These are phyloP conservation scores for Tanypteryx hageni DNA, from an alignment of 2,888 invertebrate species.

Conservation along the genomic window DNA sequence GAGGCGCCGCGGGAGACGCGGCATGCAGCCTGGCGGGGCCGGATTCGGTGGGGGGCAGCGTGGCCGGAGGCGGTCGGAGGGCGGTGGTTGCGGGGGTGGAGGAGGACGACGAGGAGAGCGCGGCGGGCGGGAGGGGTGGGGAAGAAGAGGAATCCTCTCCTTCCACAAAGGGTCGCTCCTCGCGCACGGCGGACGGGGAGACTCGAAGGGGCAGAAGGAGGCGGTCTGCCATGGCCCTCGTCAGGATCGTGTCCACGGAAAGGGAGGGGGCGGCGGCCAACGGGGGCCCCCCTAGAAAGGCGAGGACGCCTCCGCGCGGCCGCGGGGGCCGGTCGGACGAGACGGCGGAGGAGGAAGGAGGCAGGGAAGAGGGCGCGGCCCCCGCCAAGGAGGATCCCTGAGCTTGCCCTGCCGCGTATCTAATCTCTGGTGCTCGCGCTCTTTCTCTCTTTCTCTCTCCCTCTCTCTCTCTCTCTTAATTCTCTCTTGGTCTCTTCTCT, in stretches of 20 bases:
- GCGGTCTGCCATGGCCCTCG: constrained; percentile 41
- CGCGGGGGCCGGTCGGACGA: background rate
- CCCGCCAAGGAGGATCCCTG: background rate
- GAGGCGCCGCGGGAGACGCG: constrained; percentile 18
- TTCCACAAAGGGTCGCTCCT: background rate
- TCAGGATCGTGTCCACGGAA: constrained; percentile 40
- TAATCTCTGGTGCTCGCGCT: background rate
- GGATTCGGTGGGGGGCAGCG: constrained; percentile 23
- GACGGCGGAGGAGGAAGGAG: too few relatives aligned
- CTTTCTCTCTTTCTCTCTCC: background rate
- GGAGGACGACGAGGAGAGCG: constrained; percentile 12
- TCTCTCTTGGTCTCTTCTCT: background rate
- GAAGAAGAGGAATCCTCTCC: background rate
- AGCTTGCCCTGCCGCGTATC: background rate
- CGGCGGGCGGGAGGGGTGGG: background rate
- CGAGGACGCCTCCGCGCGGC: background rate
- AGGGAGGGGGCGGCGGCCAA: background rate
- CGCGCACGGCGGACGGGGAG: constrained; percentile 2
- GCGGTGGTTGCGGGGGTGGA: background rate
- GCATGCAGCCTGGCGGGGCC: constrained; percentile 57
- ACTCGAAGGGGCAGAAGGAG: background rate
- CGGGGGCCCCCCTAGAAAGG: constrained; percentile 35
- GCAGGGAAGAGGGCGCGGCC: background rate
- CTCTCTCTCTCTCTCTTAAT: background rate
- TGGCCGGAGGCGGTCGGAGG: background rate